Base-by-base conservation (phyloP, 2,888 invertebrate species). In the Dione vanillae region DNA sequence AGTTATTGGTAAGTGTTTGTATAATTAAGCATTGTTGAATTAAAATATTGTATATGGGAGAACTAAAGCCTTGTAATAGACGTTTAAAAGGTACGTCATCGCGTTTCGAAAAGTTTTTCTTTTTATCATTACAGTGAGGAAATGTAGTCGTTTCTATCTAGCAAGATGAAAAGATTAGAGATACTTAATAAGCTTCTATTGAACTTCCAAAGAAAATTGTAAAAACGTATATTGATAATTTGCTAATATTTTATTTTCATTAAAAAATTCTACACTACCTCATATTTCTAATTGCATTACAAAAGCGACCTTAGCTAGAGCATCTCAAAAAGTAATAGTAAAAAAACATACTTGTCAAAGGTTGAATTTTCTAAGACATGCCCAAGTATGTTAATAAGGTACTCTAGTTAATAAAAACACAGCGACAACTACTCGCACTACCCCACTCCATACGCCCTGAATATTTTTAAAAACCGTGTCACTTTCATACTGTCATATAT, bases 311-410 rank as follows among this genome's bases (percentile, higher is more conserved):
- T 9, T 35, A 54, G 35, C 3, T 37, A 16, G 35, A 37, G 0
- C 27, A n/a, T 5, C 9, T 19, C 10, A 37, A 43, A 59, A 45
- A 59, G 43, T 59, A 43, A 43, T 49, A 49, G 1, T 27, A 43
- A 43, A 61, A 59, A 61, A 61, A 11, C 49, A 5, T 52, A 61
- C 20, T 45, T 8, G 10, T 45, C 27, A 61, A 61, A 45, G 27
- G 41, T 43, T 14, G 43, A 47, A 52, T 70, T 68, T 73, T 73
- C 73, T 65, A 40, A 67, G 73, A 67, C 70, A 73, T 73, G 73
- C 73, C 19, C 73, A 56, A 68, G 65, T 56, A 73, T 70, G 73
- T 43, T 73, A 73, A 73, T 73, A 59, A 73, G 73, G 65, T 58
- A 45, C 73, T 70, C 45, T 49, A 70, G 65, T 41, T 68, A 70